These are phyloP conservation scores for Whitmania pigra DNA, from an alignment of 1,140 invertebrate species.

Conservation along the genomic window DNA sequence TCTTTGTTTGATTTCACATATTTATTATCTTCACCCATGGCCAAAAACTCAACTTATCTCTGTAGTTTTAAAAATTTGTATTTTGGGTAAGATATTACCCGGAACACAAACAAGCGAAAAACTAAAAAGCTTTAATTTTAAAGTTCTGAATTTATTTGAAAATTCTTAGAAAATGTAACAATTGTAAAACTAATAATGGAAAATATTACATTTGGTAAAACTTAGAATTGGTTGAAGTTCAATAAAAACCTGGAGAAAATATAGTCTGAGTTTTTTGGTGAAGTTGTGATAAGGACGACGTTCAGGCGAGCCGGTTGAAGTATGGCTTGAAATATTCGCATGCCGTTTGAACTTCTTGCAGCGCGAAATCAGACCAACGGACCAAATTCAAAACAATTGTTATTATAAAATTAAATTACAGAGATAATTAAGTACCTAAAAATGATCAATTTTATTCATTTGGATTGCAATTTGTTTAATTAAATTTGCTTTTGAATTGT, in stretches of 20 bases:
- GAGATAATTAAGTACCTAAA: neutral
- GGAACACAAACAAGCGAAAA: too few species aligned
- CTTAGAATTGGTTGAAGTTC: conserved; percentile 33
- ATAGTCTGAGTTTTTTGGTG: conserved; percentile 32
- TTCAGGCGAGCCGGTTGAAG: too few species aligned
- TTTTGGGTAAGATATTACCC: too few species aligned
- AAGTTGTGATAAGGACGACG: conserved; percentile 35
- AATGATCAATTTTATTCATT: neutral
- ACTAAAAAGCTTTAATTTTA: too few species aligned
- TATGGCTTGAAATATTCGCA: conserved; percentile 27
- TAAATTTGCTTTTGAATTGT: neutral
- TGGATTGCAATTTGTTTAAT: neutral
- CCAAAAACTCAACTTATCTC: too few species aligned
- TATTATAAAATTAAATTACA: neutral
- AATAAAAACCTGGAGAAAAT: conserved; percentile 20
- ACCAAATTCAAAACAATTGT: too few species aligned
- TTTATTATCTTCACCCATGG: too few species aligned
- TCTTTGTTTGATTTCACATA: too few species aligned
- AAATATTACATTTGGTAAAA: neutral
- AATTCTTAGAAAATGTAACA: neutral
- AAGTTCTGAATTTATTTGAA: conserved; percentile 7
- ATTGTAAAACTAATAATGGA: too few species aligned
- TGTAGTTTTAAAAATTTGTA: too few species aligned
- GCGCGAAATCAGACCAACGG: too few species aligned
- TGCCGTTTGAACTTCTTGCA: too few species aligned